Base-by-base conservation (phyloP, 2,113 vertebrate species). In the Lamprologus sp. region DNA sequence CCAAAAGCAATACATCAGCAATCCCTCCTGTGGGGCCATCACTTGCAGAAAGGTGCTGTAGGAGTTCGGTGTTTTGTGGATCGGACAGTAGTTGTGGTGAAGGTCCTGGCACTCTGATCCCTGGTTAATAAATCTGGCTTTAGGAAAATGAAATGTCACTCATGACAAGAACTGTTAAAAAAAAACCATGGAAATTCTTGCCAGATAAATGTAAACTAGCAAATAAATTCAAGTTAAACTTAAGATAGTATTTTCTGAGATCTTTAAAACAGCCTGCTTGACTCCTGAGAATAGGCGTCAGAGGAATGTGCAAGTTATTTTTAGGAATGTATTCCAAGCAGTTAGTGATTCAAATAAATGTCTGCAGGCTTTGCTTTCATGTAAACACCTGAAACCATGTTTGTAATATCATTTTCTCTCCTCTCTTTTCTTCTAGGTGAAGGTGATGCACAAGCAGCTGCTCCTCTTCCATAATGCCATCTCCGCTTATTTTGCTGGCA, bases 401-500 rank as follows among this genome's bases (percentile, higher is more conserved):
- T 89, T 28, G 7, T 75, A 84, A 80, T 33, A 3, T 8, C 5
- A 3, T 19, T 49, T 82, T 15, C 3, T 51, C 7, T 53, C 6
- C 70, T 19, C 28, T 45, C 49, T 49, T 49, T 35, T 75, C 80
- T 42, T 77, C 55, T 56, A 99, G 98, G 97, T 99, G 91, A 99
- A 99, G 90, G 98, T 99, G 96, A 99, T 99, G 98, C 98, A 99
- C 96, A 99, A 99, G 95, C 98, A 99, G 94, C 97, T 99, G 75
- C 97, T 99, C 49, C 98, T 99, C 84, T 99, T 99, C 96, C 98
- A 99, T 91, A 99, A 99, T 2, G 98, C 98, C 35, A 97, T 99
- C 96, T 99, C 98, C 0, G 98, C 98, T 40, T 99, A 99, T 96
- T 99, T 99, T 84, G 98, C 98, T 6, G 98, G 98, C 89, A 99